Conservation (phyloP, 2,797 vertebrate species). For the Spondyliosoma cantharus region DNA sequence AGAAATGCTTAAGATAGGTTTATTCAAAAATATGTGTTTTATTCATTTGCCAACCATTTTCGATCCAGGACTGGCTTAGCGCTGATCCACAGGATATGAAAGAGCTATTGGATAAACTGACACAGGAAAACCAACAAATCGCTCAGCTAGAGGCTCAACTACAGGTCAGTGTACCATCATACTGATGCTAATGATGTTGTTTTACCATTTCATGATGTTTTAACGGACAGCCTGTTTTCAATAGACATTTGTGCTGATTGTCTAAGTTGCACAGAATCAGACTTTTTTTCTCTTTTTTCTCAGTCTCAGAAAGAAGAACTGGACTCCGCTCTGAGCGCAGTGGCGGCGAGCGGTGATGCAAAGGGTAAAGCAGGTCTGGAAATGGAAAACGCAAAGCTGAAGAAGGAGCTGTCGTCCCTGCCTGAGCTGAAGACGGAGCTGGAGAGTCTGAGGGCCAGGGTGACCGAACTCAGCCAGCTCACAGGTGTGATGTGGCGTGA, state of each 20-base stretch:
- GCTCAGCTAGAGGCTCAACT: slow-evolving; percentile 88
- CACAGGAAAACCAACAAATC: slow-evolving; percentile 94
- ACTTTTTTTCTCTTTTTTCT: slow-evolving; percentile 15
- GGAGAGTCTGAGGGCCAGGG: slow-evolving; percentile 77
- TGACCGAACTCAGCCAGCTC: slow-evolving; percentile 78
- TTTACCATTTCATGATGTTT: slow-evolving; percentile 5
- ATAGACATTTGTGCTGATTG: slow-evolving; percentile 5
- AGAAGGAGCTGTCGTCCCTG: slow-evolving; percentile 81
- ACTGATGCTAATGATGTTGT: slow-evolving; percentile 42
- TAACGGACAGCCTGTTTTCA: not conserved
- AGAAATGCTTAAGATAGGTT: slow-evolving; percentile 16
- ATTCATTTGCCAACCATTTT: slow-evolving; percentile 57
- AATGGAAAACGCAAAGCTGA: slow-evolving; percentile 84
- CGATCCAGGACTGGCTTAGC: slow-evolving; percentile 72
- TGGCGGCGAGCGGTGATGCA: slow-evolving; percentile 69
- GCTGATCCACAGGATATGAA: slow-evolving; percentile 78
- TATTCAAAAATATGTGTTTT: slow-evolving; percentile 52
- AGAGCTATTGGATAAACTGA: slow-evolving; percentile 89
- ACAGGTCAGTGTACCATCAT: slow-evolving; percentile 82
- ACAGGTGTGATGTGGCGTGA: slow-evolving; percentile 67
- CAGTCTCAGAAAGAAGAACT: slow-evolving; percentile 91
- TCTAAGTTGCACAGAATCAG: not conserved
- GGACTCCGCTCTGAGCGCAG: slow-evolving; percentile 67
- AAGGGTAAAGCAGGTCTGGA: slow-evolving; percentile 55
- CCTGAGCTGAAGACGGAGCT: slow-evolving; percentile 85